phyloP scores from a whole-genome alignment of 2,113 vertebrate species.

The Phalacrocorax pelagicus region DNA sequence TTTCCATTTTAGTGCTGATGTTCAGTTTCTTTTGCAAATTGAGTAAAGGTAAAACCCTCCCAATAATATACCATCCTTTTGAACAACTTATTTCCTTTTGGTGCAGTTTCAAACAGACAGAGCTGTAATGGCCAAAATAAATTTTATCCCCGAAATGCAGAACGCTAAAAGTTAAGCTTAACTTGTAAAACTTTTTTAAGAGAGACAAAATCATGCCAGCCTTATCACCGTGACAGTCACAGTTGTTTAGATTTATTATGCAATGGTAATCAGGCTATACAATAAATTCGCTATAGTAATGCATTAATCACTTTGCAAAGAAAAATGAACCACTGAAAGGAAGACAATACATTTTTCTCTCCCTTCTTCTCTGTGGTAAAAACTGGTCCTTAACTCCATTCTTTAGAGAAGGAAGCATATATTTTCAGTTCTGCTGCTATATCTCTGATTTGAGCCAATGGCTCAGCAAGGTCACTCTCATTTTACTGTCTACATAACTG shows the following conservation, averaged over 20 bases:
- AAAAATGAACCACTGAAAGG: slow-evolving; percentile 74
- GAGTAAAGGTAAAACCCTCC: slow-evolving; percentile 34
- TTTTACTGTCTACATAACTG: background rate
- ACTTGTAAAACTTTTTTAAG: slow-evolving; percentile 71
- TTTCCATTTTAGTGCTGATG: slow-evolving; percentile 57
- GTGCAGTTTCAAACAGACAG: slow-evolving; percentile 52
- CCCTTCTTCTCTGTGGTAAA: slow-evolving; percentile 24
- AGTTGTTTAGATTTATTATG: slow-evolving; percentile 79
- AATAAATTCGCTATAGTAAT: slow-evolving; percentile 79
- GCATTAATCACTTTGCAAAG: slow-evolving; percentile 78
- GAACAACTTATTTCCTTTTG: slow-evolving; percentile 51
- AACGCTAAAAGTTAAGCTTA: slow-evolving; percentile 67
- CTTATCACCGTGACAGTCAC: slow-evolving; percentile 73
- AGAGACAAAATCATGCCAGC: slow-evolving; percentile 64
- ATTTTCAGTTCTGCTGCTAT: slow-evolving; percentile 21
- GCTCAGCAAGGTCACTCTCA: slow-evolving; percentile 3
- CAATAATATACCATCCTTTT: slow-evolving; percentile 6
- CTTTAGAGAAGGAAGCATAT: slow-evolving; percentile 12
- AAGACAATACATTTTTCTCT: slow-evolving; percentile 71
- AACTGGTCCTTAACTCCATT: slow-evolving; percentile 40
- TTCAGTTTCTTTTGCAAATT: slow-evolving; percentile 42
- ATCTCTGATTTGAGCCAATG: background rate
- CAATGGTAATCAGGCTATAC: slow-evolving; percentile 78
- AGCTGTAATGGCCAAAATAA: slow-evolving; percentile 60
- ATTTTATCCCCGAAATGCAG: slow-evolving; percentile 42